Base-by-base conservation (phyloP, 1,140 invertebrate genomes). In the Cyrtorhinus lividipennis region DNA sequence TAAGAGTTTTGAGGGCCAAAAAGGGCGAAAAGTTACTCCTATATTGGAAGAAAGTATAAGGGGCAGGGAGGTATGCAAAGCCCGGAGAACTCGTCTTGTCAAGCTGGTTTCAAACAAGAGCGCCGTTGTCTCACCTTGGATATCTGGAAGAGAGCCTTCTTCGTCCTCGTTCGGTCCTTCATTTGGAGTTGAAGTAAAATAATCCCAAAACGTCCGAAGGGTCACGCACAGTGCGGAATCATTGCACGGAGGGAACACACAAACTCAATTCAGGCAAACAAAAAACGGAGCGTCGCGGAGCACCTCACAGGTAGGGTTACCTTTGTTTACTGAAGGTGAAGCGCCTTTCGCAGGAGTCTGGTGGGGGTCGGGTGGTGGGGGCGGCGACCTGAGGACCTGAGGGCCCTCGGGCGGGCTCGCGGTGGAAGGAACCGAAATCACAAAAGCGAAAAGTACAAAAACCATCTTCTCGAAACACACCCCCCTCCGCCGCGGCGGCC, bases 141-240 rank as follows among this genome's bases (percentile, higher is more conserved):
- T 59, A 81, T 76, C 70, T 81, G 80, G 67, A 79, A 80, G 57
- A 80, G 74, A 20, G 79, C 78, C 66, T 72, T 73, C 62, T 73
- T 72, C 62, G 71, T 72, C 3, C 71, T 70, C 53, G 65, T 70
- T 46, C 75, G 73, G 62, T 76, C 74, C 72, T 77, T 78, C 76
- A 77, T 77, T 67, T 69, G 61, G 24, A 27, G 38, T 38, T 24
- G 56, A 15, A 15, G 30, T 38, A n/a, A n/a, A n/a, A n/a, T n/a
- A 38, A 38, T 38, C 30, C 30, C 30, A 38, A 38, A 8, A 38
- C 30, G 15, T 5, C 5, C 5, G 30, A 8, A 15, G 15, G 5
- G 30, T 38, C 30, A 38, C 30, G 5, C 15, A 15, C 5, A 5
- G 5, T 15, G 30, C 30, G 30, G 30, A 8, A 5, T 15, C 30